Conservation (phyloP, 1,140 invertebrate species). For the Orius insidiosus region DNA sequence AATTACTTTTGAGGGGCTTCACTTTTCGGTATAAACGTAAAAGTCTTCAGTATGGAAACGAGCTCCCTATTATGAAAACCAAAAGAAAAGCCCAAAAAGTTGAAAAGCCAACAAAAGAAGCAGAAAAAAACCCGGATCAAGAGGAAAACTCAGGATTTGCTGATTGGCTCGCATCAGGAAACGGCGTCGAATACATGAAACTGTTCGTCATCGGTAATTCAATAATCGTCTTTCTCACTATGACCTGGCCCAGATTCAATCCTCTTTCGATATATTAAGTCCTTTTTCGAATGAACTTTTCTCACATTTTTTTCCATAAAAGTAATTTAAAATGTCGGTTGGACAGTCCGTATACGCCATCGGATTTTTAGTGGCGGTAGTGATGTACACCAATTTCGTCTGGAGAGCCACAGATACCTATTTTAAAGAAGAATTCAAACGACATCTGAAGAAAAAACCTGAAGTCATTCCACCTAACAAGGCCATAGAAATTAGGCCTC, state of each 20-base stretch:
- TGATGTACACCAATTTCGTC: constrained; percentile 12
- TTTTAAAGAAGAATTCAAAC: constrained; percentile 15
- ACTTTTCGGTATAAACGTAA: too few relatives aligned
- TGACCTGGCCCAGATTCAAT: constrained; percentile 36
- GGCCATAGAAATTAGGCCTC: too few relatives aligned
- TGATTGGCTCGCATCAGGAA: constrained; percentile 34
- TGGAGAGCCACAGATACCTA: constrained; percentile 13
- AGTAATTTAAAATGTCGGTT: constrained; percentile 13
- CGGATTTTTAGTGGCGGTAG: constrained; percentile 8
- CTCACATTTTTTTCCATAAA: background rate
- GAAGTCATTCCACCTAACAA: too few relatives aligned
- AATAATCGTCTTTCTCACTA: constrained; percentile 32
- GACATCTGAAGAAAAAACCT: constrained; percentile 7
- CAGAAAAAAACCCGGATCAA: too few relatives aligned
- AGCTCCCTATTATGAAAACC: too few relatives aligned
- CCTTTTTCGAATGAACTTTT: constrained; percentile 19
- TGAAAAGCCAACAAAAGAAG: too few relatives aligned
- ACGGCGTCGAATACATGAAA: constrained; percentile 36
- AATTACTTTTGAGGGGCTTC: too few relatives aligned
- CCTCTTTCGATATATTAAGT: constrained; percentile 25
- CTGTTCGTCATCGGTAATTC: constrained; percentile 39
- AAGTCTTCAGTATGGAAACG: too few relatives aligned
- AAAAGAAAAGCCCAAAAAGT: too few relatives aligned
- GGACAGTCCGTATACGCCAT: constrained; percentile 8
- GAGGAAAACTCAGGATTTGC: constrained; percentile 27